Conservation (phyloP, 2,888 invertebrate genomes). For the Orchesellides sinensis region DNA sequence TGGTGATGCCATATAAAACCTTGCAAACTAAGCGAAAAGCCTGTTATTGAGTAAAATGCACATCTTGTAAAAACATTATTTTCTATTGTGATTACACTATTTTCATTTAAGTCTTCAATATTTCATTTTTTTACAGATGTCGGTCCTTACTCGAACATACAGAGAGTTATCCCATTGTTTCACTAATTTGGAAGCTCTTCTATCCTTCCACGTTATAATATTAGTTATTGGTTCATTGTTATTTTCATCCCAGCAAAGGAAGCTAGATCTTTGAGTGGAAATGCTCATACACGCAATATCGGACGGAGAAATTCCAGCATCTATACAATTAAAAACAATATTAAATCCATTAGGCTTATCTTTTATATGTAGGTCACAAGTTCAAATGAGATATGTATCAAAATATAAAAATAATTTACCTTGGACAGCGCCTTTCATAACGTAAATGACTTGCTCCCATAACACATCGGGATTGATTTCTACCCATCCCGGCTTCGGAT, state of each 20-base stretch:
- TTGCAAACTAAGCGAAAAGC: slow-evolving; percentile 83
- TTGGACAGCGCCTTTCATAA: slow-evolving; percentile 84
- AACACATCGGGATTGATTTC: slow-evolving; percentile 93
- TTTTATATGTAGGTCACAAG: not conserved
- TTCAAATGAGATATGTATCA: not conserved
- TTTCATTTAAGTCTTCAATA: not conserved
- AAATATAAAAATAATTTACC: slow-evolving; percentile 78
- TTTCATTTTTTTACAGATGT: not conserved
- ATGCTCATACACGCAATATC: slow-evolving; percentile 89
- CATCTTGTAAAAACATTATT: not conserved
- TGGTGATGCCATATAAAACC: slow-evolving; percentile 85
- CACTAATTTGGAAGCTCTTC: slow-evolving; percentile 85
- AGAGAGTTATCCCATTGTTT: slow-evolving; percentile 88
- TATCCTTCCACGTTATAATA: slow-evolving; percentile 94
- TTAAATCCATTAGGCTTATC: not conserved
- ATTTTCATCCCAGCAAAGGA: slow-evolving; percentile 90
- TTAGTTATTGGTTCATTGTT: slow-evolving; percentile 84
- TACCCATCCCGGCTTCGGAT: slow-evolving; percentile 87
- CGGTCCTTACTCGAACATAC: slow-evolving; percentile 80
- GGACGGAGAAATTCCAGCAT: slow-evolving; percentile 82
- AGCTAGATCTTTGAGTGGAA: slow-evolving; percentile 89
- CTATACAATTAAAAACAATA: slow-evolving; percentile 78
- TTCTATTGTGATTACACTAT: not conserved
- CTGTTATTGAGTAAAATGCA: slow-evolving; percentile 80
- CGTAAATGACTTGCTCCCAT: slow-evolving; percentile 84